Percentiles rank a stretch among this genome's conserved stretches.
phyloP scores from a whole-genome alignment of 2,888 invertebrate genomes.

The Melipona bicolor region DNA sequence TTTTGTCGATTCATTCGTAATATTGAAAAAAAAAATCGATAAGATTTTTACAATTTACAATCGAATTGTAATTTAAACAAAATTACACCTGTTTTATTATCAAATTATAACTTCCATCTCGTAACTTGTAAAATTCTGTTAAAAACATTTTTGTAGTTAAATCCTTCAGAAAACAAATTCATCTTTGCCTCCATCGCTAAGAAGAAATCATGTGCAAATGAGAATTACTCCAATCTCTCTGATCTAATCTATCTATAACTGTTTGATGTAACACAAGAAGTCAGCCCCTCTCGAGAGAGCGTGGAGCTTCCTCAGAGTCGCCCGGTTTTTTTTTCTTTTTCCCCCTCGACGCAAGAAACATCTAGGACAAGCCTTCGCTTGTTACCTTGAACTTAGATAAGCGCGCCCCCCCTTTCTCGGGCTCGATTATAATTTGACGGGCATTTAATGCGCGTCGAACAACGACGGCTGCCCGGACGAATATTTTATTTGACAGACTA shows the following conservation, averaged over 20 bases:
- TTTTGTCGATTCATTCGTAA: too few species aligned
- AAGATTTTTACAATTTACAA: too few species aligned
- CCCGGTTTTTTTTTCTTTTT: background rate
- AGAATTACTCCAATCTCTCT: background rate
- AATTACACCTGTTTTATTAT: too few species aligned
- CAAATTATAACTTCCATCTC: too few species aligned
- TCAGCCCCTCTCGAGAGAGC: background rate
- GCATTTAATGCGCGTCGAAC: slow-evolving; percentile 9
- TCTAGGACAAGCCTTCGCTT: slow-evolving; percentile 17
- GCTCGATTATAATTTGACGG: background rate
- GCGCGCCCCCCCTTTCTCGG: slow-evolving; percentile 3
- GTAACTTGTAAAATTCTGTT: too few species aligned
- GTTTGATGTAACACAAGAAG: background rate
- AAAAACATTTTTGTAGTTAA: too few species aligned
- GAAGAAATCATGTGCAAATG: too few species aligned
- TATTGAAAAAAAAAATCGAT: too few species aligned
- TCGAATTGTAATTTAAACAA: too few species aligned
- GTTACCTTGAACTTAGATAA: slow-evolving; percentile 58
- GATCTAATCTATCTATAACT: background rate
- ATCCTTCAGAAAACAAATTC: too few species aligned
- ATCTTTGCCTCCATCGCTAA: too few species aligned
- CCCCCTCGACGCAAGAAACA: background rate
- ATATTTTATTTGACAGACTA: slow-evolving; percentile 60
- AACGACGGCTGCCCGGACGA: slow-evolving; percentile 13
- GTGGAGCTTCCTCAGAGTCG: background rate